Evolutionary conservation across 2,113 vertebrate species (phyloP), one percentile per base, ranked within the genome.

Genomic region (Chaetura pelagica): DNA sequence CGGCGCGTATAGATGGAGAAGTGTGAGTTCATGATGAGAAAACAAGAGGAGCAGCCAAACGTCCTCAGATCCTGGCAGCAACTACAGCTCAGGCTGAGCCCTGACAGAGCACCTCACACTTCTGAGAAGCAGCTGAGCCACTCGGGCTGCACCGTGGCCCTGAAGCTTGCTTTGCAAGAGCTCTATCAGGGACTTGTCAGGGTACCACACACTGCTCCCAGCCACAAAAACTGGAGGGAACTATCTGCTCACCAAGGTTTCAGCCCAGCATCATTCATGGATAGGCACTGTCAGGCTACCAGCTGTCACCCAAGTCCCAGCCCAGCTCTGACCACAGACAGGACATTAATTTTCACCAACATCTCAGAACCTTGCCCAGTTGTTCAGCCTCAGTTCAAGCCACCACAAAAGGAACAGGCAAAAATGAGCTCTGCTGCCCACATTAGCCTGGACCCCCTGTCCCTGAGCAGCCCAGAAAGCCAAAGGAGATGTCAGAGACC

Each of bases 381-480:
- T 55, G 40, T 46, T 91, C 69, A 42, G 72, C 62, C 40, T 54
- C 63, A 23, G 44, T 26, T 87, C 69, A 58, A 90, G 23, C 16
- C 71, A 46, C 46, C 9, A 4, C 69, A 49, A 54, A 62, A n/a
- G 32, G 42, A 87, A 32, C 40, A 13, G 0, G 1, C 12, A 2
- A 61, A 48, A 92, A 38, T 2, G 3, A 87, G 62, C 76, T 48
- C 55, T 66, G 34, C 68, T 64, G 48, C 44, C 52, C 46, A 3
- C 0, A 0, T 54, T 34, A 32, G 10, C 23, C 59, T 22, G 52
- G 55, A 62, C 54, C 49, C 23, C 1, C 0, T 17, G 51, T 26
- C 61, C 76, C 82, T 15, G 9, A 52, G 84, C 54, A 82, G 62
- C 73, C 30, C 78, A 12, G 48, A 44, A 62, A 78, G 51, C 59